Percentiles rank a stretch among this genome's conserved stretches.
Conservation (phyloP, 2,797 vertebrate species). For the Megalops cyprinoides region DNA sequence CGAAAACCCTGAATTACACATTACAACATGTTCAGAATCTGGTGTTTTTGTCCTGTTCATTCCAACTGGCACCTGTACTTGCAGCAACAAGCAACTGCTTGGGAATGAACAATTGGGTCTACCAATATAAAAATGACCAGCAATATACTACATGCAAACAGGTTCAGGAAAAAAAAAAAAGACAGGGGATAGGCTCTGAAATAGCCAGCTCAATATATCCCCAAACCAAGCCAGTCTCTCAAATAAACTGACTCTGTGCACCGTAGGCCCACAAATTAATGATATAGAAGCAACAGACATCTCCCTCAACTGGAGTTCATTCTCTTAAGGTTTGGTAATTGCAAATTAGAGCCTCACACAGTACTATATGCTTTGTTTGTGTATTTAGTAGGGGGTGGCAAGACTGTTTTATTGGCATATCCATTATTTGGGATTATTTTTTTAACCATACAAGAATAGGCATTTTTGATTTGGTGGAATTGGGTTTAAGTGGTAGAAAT, state of each 20-base stretch:
- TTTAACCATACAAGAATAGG: background rate
- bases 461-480: background rate
- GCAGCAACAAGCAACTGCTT: no score
- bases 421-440: background rate
- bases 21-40: no score
- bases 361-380: no score
- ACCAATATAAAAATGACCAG: no score
- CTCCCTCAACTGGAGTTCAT: background rate
- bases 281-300: background rate
- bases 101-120: no score
- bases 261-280: background rate
- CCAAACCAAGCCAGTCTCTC: background rate
- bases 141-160: no score
- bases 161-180: no score
- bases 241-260: background rate
- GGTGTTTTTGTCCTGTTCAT: no score
- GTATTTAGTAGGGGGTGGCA: background rate
- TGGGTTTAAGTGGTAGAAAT: background rate
- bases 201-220: no score
- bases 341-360: background rate
- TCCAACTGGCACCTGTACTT: no score
- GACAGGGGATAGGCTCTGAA: no score
- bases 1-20: no score
- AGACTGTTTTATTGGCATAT: background rate
- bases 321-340: background rate